phyloP scores from a whole-genome alignment of 2,888 invertebrate species.

The Macrophya annulata region DNA sequence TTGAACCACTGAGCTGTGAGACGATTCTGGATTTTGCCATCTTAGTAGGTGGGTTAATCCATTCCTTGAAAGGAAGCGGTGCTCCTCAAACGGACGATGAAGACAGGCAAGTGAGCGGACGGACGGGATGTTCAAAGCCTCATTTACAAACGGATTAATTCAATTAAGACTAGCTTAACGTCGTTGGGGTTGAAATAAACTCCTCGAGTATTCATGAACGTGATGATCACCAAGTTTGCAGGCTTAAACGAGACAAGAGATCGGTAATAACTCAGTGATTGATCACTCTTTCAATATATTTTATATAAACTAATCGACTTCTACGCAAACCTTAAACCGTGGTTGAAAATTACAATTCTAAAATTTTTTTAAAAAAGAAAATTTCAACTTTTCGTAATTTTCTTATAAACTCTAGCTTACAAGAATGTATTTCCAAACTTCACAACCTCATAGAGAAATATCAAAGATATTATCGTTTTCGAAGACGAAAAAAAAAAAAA shows the following conservation, averaged over 20 bases:
- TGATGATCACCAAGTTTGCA: background rate
- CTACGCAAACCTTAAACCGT: background rate
- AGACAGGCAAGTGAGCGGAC: constrained; percentile 1
- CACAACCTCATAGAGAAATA: too few relatives aligned
- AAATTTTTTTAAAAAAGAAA: too few relatives aligned
- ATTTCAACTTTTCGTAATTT: too few relatives aligned
- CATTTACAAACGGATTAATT: constrained; percentile 34
- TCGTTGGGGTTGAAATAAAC: background rate
- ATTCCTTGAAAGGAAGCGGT: constrained; percentile 11
- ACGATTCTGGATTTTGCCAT: background rate
- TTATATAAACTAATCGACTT: background rate
- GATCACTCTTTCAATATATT: background rate
- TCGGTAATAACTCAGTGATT: background rate
- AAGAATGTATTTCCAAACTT: too few relatives aligned
- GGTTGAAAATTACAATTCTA: too few relatives aligned
- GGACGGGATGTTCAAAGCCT: constrained; percentile 5
- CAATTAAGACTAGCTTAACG: constrained; percentile 12
- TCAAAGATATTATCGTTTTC: background rate
- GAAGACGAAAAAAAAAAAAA: background rate
- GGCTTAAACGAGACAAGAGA: background rate
- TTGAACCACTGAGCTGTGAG: background rate
- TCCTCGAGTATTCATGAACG: background rate
- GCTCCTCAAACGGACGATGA: constrained; percentile 8
- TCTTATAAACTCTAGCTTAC: too few relatives aligned
- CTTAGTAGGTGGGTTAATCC: constrained; percentile 1